Evolutionary conservation across 92 coral and sea anemone genomes (phyloP), one percentile per base, ranked within the genome.

Genomic region (Phenganax subtilis): DNA sequence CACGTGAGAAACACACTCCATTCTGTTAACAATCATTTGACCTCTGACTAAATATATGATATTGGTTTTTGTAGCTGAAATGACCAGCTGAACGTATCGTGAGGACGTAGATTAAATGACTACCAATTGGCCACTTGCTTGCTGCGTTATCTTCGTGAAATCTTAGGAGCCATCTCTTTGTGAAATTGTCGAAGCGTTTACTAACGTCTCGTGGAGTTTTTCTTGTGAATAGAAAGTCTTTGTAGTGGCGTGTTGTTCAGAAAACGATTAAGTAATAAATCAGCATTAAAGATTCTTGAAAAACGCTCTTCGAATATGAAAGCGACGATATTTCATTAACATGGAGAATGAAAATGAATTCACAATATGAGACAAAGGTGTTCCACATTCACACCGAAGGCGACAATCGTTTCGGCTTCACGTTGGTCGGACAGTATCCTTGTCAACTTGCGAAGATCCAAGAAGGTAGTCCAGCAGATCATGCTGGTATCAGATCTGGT

Each of bases 381-480:
- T 62, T 79, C 63, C 61, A 16, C 8, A 51, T 79, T 54, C 74
- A 63, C 51, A 79, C 83, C 61, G 51, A 79, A 1, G 74, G 74
- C 17, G 74, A 79, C 15, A 29, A 73, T 53, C 74, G 99, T 6
- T 96, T 88, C 62, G 99, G 99, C 20, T 96, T 96, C 83, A 96
- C 99, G 14, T 84, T 96, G 54, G 89, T 94, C 0, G 89, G 97
- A 84, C 96, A 96, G 75, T 91, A 92, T 72, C 99, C 99, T 14
- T 96, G 99, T 89, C 93, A 92, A 53, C 84, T 96, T 52, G 93
- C 93, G 71, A 92, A 93, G 84, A 93, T 96, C 72, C 85, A 92
- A 63, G 88, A 90, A 58, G 93, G 96, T 79, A 87, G 97, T 73
- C 96, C 99, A 62, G 99, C 99, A 76, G 89, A 92, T 59, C 87